A percentile compares a stretch with the other conserved stretches of the same genome.
Evolutionary conservation across 2,888 invertebrate genomes (phyloP).

Genomic region (Alentia gelatinosa): DNA sequence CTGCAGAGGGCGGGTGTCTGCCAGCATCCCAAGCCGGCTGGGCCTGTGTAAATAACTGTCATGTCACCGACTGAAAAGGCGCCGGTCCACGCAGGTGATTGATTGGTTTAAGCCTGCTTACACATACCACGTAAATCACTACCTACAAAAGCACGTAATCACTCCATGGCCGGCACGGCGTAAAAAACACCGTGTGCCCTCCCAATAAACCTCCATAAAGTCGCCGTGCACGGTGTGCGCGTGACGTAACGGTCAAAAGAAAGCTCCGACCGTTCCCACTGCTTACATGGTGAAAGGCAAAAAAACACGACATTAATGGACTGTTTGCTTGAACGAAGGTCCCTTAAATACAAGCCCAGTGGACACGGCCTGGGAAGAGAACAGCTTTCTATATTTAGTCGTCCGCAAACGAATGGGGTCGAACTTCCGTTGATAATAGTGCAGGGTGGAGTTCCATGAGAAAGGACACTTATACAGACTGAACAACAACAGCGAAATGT

Average conservation of each 20-base stretch:
- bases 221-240: neutral
- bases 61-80: constrained; percentile 35
- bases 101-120: constrained; percentile 46
- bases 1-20: too few relatives aligned
- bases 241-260: constrained; percentile 17
- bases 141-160: constrained; percentile 53
- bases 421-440: neutral
- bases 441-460: neutral
- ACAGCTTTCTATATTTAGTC: neutral
- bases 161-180: neutral
- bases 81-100: constrained; percentile 41
- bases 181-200: constrained; percentile 42
- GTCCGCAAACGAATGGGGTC: neutral
- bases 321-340: neutral
- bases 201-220: constrained; percentile 36
- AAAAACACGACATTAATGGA: constrained; percentile 20
- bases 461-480: too few relatives aligned
- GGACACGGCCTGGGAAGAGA: neutral
- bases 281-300: neutral
- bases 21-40: too few relatives aligned
- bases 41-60: constrained; percentile 48
- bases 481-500: too few relatives aligned
- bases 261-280: neutral
- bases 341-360: neutral
- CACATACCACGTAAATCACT: constrained; percentile 52